Evolutionary conservation across 2,888 invertebrate species (phyloP).

Genomic region (Chaetoderma sp.): DNA sequence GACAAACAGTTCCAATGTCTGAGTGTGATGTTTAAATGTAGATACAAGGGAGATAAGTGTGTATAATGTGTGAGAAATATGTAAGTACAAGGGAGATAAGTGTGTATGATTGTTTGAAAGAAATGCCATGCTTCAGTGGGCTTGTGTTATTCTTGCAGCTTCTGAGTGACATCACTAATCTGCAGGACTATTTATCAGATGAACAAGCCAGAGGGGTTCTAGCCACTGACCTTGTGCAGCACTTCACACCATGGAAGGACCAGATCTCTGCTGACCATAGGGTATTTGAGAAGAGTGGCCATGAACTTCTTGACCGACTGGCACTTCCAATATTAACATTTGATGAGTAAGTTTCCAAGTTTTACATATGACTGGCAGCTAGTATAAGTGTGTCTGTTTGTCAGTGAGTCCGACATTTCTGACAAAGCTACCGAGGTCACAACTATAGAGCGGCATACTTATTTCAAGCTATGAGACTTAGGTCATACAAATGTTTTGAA

Average conservation of each 20-base stretch:
- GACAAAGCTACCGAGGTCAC: no score
- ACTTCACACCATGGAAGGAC: slow-evolving; percentile 45
- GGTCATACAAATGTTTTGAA: slow-evolving; percentile 1
- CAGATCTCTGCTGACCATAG: slow-evolving; percentile 49
- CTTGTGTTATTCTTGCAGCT: no score
- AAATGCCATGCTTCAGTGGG: no score
- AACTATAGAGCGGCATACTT: background rate
- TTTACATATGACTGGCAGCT: background rate
- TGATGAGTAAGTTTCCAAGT: slow-evolving; percentile 53
- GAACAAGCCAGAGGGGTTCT: background rate
- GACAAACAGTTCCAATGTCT: no score
- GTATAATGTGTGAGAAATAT: no score
- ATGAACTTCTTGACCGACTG: slow-evolving; percentile 58
- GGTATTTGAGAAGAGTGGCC: slow-evolving; percentile 56
- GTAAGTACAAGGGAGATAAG: no score
- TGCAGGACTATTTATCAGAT: background rate
- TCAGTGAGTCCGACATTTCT: background rate
- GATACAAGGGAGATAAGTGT: no score
- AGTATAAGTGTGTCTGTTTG: no score
- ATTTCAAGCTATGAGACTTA: background rate
- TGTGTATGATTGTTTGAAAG: no score
- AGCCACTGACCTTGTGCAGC: slow-evolving; percentile 47
- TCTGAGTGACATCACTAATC: no score
- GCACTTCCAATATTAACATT: slow-evolving; percentile 54
- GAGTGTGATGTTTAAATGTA: no score